Percentiles rank a stretch among this genome's conserved stretches.
Evolutionary conservation across 2,113 vertebrate species (phyloP).

Genomic region (Corapipo altera): DNA sequence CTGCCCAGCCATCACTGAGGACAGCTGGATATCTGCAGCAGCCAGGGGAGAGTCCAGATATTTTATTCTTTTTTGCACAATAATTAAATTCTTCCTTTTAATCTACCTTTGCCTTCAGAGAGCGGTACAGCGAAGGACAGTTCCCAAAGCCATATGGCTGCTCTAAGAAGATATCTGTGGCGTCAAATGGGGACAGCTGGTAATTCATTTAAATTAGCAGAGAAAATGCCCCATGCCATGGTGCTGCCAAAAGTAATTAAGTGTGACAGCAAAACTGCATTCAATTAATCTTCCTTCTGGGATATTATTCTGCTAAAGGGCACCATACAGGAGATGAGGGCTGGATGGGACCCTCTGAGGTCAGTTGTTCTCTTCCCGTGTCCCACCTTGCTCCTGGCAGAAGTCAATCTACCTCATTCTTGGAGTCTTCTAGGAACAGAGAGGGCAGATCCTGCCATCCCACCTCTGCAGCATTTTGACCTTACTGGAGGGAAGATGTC

Average conservation of each 20-base stretch:
- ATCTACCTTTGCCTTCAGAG: background rate
- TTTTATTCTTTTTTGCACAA: background rate
- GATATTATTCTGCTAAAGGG: background rate
- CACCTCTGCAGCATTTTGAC: background rate
- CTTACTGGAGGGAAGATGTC: background rate
- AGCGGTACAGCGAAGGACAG: background rate
- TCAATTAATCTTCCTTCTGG: background rate
- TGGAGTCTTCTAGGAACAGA: background rate
- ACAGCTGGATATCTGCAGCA: background rate
- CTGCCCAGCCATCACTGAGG: background rate
- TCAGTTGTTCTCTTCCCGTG: background rate
- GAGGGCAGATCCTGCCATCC: background rate
- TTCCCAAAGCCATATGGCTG: background rate
- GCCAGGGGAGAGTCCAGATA: background rate
- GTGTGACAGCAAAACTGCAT: background rate
- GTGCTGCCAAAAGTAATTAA: slow-evolving; percentile 27
- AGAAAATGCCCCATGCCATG: background rate
- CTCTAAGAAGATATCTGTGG: background rate
- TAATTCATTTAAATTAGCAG: background rate
- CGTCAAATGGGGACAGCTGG: background rate
- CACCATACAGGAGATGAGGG: background rate
- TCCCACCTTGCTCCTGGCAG: background rate
- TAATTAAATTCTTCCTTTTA: background rate
- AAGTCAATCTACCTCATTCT: accelerated
- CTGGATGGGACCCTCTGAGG: background rate